Evolutionary conservation across 2,113 vertebrate genomes (phyloP), one percentile per base, ranked within the genome.

Genomic region (Rhea americana): DNA sequence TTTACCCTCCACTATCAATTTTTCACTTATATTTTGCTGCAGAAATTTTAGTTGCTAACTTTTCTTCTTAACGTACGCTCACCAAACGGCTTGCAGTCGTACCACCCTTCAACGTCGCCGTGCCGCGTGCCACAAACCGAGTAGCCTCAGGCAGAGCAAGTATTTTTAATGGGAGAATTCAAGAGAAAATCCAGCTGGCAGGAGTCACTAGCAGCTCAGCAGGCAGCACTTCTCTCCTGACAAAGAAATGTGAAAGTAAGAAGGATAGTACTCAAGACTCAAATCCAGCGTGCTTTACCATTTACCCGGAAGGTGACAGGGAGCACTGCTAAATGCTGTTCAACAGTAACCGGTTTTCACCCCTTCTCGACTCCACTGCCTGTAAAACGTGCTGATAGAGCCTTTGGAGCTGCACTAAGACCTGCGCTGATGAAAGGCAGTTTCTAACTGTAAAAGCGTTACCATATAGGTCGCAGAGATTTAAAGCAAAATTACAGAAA

Each of bases 401-500:
- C 30, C 43, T 81, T 66, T 74, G 71, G 68, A 85, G 63, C 19
- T 61, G 87, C 63, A 85, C 67, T 77, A 76, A 59, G 59, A 79
- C 53, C 63, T 66, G 9, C n/a, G 76, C 82, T 55, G n/a, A 71
- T n/a, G 55, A 70, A 89, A 90, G 30, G 56, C 43, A 68, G 45
- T 50, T 47, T 75, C 61, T 61, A 75, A 9, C 48, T 78, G 5
- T 37, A 83, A 77, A 43, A 87, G n/a, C 50, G 65, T 72, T 76
- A 50, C 43, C 65, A 56, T 0, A 1, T 26, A 43, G 56, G 84
- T 84, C 72, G 39, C 43, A 48, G 32, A 72, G 47, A 65, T 80
- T 55, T 85, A 82, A 30, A 75, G 47, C 22, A 74, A 88, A 91
- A 87, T 51, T 51, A 92, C 71, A 92, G 67, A 89, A 87, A 80